Evolutionary conservation across 2,888 invertebrate species (phyloP), one percentile per base, ranked within the genome.

Genomic region (Phaedon cochleariae): DNA sequence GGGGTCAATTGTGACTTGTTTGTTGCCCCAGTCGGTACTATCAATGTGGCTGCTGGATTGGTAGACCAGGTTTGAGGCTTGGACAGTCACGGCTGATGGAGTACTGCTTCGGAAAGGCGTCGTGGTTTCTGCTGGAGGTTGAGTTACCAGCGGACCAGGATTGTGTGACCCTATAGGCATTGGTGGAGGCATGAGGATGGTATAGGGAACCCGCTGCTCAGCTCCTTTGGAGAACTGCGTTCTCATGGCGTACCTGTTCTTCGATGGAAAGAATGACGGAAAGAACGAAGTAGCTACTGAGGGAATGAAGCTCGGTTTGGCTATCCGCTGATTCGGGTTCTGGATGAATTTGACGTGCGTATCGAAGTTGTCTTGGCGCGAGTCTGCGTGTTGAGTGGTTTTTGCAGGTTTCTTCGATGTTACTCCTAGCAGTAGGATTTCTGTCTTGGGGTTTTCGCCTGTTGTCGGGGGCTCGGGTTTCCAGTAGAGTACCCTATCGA

Each of bases 401-500:
- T 66, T 66, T 70, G 89, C 90, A 0, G 90, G 89, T 76, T 89
- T 90, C 67, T 90, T 88, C 0, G 90, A 90, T 1, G 91, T 87
- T 0, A 91, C 88, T 0, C 91, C 92, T 1, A 92, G 83, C 52
- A 92, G 86, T 10, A 91, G 84, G 20, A 92, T 89, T 81, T 92
- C 91, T 1, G 89, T 88, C 79, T 91, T 91, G 66, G 83, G 82
- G 54, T 77, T 79, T 69, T 86, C 86, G 12, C 84, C 85, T 0
- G 82, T 81, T 64, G 83, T 82, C 3, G 82, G 77, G 59, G 88
- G 85, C 68, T 90, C 89, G 0, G 87, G 84, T 73, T 89, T 86
- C 94, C 94, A 94, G 78, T 93, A 94, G 74, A 91, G 91, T 2
- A 94, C 94, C 34, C 90, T 85, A 69, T 93, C 92, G 41, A 93